Base-by-base conservation (phyloP, 2,888 invertebrate species). In the Aleiodes testaceus region DNA sequence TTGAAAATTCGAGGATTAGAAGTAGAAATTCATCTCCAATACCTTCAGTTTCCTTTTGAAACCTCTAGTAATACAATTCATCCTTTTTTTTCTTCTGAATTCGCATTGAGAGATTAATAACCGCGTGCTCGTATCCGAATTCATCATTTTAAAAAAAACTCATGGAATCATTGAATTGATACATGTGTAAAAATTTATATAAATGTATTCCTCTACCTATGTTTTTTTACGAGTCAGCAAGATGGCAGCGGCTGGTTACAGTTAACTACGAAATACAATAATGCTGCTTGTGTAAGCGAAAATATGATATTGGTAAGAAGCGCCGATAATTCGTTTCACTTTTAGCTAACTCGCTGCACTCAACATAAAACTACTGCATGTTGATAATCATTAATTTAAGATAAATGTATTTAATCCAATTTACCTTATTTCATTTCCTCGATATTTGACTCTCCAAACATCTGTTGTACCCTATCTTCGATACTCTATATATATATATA, bases 161-260 rank as follows among this genome's bases (percentile, higher is more conserved):
- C 16, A 14, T 36, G 22, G 55, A 52, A 55, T 70, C 66, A 53
- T 42, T 11, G 18, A 50, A 74, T 44, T 63, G 44, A 55, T 42
- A 45, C 22, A 72, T 30, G 18, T 16, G 45, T 44, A 55, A 53
- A 69, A 22, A 20, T 59, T 45, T 18, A 45, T 68, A 26, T 22
- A 59, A 26, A 26, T 26, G 26, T 20, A 45, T 45, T 16, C 44
- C 26, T 42, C 44, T 52, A 69, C 44, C 47, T 36, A 14, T 22
- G 67, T 72, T 81, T 80, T 68, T 76, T 79, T 79, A 84, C 84
- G 88, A 88, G 88, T 87, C 88, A 88, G 89, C 90, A 89, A 90
- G 90, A 90, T 90, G 89, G 89, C 89, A 88, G 89, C 88, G 89
- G 89, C 88, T 82, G 74, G 66, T 73, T 75, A 76, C 72, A 74